Evolutionary conservation across 2,797 vertebrate genomes (phyloP).

Genomic region (Cichlasoma orientale): DNA sequence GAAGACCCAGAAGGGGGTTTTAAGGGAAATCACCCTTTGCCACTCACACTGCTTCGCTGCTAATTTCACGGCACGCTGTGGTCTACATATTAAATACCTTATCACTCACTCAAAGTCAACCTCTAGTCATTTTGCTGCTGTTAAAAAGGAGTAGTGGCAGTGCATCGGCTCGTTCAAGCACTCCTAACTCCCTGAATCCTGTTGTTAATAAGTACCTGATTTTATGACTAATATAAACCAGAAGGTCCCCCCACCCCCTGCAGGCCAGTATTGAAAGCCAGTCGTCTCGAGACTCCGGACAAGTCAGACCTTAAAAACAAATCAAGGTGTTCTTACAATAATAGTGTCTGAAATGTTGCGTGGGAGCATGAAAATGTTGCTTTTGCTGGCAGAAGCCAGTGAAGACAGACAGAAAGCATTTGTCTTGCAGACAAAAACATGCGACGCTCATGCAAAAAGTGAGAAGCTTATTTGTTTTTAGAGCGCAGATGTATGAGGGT

Average conservation of each 20-base stretch:
- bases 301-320: background rate
- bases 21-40: slow-evolving; percentile 9
- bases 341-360: slow-evolving; percentile 5
- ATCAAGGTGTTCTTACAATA: background rate
- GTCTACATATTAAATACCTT: slow-evolving; percentile 39
- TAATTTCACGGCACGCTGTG: slow-evolving; percentile 7
- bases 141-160: background rate
- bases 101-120: slow-evolving; percentile 25
- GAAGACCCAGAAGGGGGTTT: background rate
- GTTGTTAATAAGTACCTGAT: slow-evolving; percentile 7
- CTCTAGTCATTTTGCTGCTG: background rate
- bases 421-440: background rate
- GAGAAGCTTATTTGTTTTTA: background rate
- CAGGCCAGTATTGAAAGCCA: background rate
- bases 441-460: background rate
- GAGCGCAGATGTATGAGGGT: background rate
- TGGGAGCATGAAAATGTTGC: background rate
- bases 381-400: background rate
- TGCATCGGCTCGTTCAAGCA: background rate
- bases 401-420: background rate
- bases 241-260: background rate
- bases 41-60: background rate
- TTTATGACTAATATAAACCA: background rate
- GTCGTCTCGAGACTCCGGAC: background rate
- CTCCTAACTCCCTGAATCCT: background rate